Base-by-base conservation (phyloP, 1,140 invertebrate genomes). In the Laupala kohalensis region DNA sequence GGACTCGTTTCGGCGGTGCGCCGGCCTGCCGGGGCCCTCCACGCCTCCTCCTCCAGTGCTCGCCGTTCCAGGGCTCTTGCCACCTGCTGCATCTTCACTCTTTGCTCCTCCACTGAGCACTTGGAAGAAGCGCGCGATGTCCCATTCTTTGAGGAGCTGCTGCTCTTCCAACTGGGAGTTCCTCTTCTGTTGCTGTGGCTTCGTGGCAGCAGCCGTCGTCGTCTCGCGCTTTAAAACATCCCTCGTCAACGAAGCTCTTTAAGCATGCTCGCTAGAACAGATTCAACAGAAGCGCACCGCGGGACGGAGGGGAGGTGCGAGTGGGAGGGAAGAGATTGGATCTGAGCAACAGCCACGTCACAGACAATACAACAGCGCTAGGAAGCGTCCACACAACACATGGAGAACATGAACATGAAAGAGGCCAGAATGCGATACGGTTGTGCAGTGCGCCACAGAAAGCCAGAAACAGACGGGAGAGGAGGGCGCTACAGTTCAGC, bases 41-140 rank as follows among this genome's bases (percentile, higher is more conserved):
- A 24, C 29, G 69, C 27, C n/a, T 73, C 28, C 29, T 62, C 23
- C 6, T 25, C 26, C 27, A 65, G 25, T 30, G 65, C 67, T 2
- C 3, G 37, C 26, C 70, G 67, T 75, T n/a, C n/a, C n/a, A n/a
- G n/a, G n/a, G n/a, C n/a, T n/a, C n/a, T n/a, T n/a, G n/a, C n/a
- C n/a, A n/a, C n/a, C n/a, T n/a, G n/a, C n/a, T n/a, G n/a, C n/a
- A 53, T 76, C 71, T 12, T 82, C 80, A 76, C 80, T 0, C 37
- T 19, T 76, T n/a, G 37, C 79, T 19, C 19, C 78, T 74, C 81
- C 81, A 75, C 80, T 82, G 78, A 83, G 84, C 27, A 83, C 85
- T 75, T 90, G 88, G 79, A 93, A 92, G 83, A 92, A 92, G 79
- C 88, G 86, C 74, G 89, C 88, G 81, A 93, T 89, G 80, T 92